Percentiles rank a stretch among this genome's conserved stretches.
These are phyloP conservation scores for Aphelocoma coerulescens DNA, from an alignment of 2,113 vertebrate species.

Conservation along the genomic window DNA sequence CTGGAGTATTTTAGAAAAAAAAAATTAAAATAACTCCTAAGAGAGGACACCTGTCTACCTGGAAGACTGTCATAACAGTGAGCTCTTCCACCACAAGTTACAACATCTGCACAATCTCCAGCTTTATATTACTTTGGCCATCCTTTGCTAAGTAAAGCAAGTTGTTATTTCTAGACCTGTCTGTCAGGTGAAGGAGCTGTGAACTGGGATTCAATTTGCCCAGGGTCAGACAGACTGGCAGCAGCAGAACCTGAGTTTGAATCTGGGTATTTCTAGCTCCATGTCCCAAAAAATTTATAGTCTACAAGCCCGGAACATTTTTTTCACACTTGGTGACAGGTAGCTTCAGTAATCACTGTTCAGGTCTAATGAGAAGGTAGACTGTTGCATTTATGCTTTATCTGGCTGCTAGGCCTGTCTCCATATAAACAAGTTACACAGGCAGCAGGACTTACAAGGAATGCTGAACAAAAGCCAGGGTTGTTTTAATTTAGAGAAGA, in stretches of 20 bases:
- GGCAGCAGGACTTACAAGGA: neutral
- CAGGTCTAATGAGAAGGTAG: neutral
- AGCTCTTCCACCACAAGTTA: neutral
- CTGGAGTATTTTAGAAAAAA: neutral
- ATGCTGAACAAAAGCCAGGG: neutral
- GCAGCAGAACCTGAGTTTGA: neutral
- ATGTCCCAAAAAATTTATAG: neutral
- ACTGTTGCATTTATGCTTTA: neutral
- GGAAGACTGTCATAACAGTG: neutral
- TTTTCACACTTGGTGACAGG: neutral
- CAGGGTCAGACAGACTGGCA: neutral
- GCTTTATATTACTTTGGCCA: neutral
- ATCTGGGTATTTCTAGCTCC: neutral
- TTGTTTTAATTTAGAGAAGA: constrained; percentile 4
- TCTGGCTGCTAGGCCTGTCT: neutral
- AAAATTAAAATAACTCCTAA: neutral
- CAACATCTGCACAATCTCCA: neutral
- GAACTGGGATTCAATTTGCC: neutral
- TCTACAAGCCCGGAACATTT: neutral
- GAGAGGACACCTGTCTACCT: neutral
- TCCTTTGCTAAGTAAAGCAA: neutral
- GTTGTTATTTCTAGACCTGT: neutral
- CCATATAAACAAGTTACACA: neutral
- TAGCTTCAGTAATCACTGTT: neutral
- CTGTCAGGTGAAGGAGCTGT: neutral